Base-by-base conservation (phyloP, 2,888 invertebrate genomes). In the Andrena marginata region DNA sequence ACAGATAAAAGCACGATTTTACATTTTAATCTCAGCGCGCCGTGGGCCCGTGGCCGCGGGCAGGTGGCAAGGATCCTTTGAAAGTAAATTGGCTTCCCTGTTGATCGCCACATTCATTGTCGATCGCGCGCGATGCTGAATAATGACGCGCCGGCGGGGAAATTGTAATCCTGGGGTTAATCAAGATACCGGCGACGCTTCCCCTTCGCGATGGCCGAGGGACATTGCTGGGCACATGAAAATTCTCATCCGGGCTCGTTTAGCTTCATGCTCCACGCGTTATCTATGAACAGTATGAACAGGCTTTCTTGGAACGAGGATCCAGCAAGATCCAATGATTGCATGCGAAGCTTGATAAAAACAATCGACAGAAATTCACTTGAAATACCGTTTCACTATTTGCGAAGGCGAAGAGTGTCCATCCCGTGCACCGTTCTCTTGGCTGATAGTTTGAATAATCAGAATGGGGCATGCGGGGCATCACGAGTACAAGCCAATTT, bases 11-110 rank as follows among this genome's bases (percentile, higher is more conserved):
- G 75, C 65, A n/a, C 29, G 65, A 80, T 80, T 80, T 80, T 74
- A 62, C 69, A 74, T 80, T 82, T 80, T 80, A 82, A 82, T 82
- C 72, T 35, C 20, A 56, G n/a, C 8, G 63, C 74, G 8, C 20
- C 51, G 4, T 10, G 31, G 35, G 0, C n/a, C 23, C 31, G 16
- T 1, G n/a, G 16, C 42, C n/a, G 16, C 4, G 4, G 16, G 4
- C 1, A 13, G 10, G 16, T 13, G 67, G 4, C 10, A 2, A 13
- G 42, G 23, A 2, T 35, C 49, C 67, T 74, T 81, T 73, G 65
- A 74, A 70, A 70, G 69, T 70, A 80, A 80, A 82, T 82, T 80
- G 81, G 42, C 54, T 80, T 59, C 49, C 48, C 60, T 65, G 81
- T 81, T 74, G 80, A 80, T 80, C 73, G 64, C 54, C 16, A 23